Percentiles rank a stretch among this genome's conserved stretches.
phyloP scores from a whole-genome alignment of 2,797 vertebrate species.

The Lophius americanus region DNA sequence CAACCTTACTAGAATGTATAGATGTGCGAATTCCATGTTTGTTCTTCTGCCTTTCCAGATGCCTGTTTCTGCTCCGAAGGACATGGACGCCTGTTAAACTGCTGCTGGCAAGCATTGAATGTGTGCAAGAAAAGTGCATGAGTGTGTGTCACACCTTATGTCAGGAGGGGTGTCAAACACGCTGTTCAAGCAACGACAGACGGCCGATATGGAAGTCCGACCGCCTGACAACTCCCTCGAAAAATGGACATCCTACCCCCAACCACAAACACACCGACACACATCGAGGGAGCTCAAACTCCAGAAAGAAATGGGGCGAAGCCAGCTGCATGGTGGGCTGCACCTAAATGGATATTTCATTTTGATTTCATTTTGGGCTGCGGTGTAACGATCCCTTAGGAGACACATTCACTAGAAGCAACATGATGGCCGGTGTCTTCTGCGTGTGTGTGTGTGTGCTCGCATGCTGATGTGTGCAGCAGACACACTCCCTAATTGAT shows the following conservation, averaged over 20 bases:
- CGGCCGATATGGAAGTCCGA: slow-evolving; percentile 33
- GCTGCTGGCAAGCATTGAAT: slow-evolving; percentile 5
- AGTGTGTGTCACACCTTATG: slow-evolving; percentile 21
- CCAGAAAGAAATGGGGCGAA: slow-evolving; percentile 23
- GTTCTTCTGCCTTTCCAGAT: background rate
- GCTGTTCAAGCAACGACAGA: slow-evolving; percentile 44
- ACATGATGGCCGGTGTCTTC: slow-evolving; percentile 21
- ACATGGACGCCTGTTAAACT: slow-evolving; percentile 47
- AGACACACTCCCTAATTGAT: slow-evolving; percentile 35
- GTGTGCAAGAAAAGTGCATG: slow-evolving; percentile 1
- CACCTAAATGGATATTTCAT: slow-evolving; percentile 57
- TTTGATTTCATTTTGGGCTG: slow-evolving; percentile 57
- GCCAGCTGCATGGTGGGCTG: slow-evolving; percentile 32
- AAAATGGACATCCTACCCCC: slow-evolving; percentile 3
- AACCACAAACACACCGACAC: slow-evolving; percentile 8
- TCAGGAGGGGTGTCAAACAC: slow-evolving; percentile 47
- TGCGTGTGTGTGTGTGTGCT: background rate
- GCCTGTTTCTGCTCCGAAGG: slow-evolving; percentile 12
- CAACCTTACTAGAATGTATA: slow-evolving; percentile 1
- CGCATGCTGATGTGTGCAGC: background rate
- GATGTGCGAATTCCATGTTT: slow-evolving; percentile 25
- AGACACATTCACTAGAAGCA: slow-evolving; percentile 33
- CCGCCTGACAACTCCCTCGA: slow-evolving; percentile 40
- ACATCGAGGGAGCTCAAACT: slow-evolving; percentile 11
- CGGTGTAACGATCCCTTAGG: slow-evolving; percentile 38